These are phyloP conservation scores for Leptura quadrifasciata DNA, from an alignment of 2,888 invertebrate genomes.

Conservation along the genomic window DNA sequence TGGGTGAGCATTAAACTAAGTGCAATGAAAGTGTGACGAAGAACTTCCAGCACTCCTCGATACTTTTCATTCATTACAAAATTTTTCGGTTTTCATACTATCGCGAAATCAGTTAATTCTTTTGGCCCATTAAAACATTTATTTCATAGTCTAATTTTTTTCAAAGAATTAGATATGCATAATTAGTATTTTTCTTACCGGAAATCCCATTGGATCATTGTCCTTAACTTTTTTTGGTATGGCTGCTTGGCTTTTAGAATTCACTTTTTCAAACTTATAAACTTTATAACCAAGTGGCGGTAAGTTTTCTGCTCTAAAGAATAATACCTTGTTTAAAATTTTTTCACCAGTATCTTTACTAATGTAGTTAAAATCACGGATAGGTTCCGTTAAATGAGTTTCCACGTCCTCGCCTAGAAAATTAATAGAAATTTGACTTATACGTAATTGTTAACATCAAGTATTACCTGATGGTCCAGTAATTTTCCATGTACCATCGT, in stretches of 20 bases:
- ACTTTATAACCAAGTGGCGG: conserved; percentile 54
- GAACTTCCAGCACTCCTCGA: too few relatives aligned
- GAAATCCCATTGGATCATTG: conserved; percentile 73
- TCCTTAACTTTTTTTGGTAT: not conserved
- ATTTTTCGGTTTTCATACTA: too few relatives aligned
- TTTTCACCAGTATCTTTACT: conserved; percentile 25
- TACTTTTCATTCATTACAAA: too few relatives aligned
- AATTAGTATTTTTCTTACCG: conserved; percentile 21
- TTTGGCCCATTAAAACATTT: too few relatives aligned
- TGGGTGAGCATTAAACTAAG: too few relatives aligned
- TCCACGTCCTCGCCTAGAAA: conserved; percentile 43
- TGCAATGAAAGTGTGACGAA: too few relatives aligned
- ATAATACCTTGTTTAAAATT: conserved; percentile 32
- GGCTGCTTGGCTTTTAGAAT: not conserved
- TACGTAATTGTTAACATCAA: not conserved
- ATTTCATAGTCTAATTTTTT: too few relatives aligned
- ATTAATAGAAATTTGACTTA: not conserved
- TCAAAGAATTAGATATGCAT: too few relatives aligned
- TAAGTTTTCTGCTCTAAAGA: conserved; percentile 49
- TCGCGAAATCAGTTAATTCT: too few relatives aligned
- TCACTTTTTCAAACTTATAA: conserved; percentile 39
- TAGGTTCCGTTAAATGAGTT: conserved; percentile 50
- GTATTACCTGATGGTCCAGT: conserved; percentile 42
- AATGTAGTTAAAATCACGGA: conserved; percentile 51
- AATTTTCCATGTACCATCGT: too few relatives aligned